Percentiles rank a stretch among this genome's conserved stretches.
Conservation (phyloP, 2,888 invertebrate genomes). For the Lycophotia porphyrea region DNA sequence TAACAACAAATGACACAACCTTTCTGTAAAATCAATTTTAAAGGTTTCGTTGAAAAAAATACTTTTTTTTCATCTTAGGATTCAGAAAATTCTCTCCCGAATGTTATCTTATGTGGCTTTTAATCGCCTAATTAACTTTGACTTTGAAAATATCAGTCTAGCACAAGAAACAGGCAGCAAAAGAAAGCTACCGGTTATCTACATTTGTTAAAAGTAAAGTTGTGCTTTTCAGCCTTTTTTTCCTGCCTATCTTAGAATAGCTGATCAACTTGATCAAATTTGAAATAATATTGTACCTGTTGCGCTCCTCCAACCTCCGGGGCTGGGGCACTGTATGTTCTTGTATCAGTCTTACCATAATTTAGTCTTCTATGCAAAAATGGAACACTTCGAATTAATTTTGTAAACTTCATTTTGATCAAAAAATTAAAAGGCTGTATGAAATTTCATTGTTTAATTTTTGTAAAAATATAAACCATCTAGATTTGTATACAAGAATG, state of each 20-base stretch:
- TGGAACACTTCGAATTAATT: conserved; percentile 78
- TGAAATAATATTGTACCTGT: conserved; percentile 46
- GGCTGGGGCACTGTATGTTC: conserved; percentile 48
- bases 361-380: conserved; percentile 59
- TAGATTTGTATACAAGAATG: conserved; percentile 71
- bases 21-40: conserved; percentile 78
- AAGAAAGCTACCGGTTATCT: neutral
- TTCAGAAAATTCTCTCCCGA: neutral
- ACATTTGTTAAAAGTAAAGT: neutral
- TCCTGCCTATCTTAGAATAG: conserved; percentile 58
- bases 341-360: conserved; percentile 46
- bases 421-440: conserved; percentile 66
- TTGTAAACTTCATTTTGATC: conserved; percentile 78
- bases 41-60: neutral
- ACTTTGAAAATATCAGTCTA: neutral
- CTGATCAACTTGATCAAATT: neutral
- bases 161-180: neutral
- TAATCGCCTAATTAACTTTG: neutral
- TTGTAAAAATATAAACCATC: conserved; percentile 72
- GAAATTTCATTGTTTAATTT: conserved; percentile 58
- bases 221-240: neutral
- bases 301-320: conserved; percentile 12
- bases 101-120: neutral
- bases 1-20: conserved; percentile 90
- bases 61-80: neutral